Evolutionary conservation across 2,113 vertebrate species (phyloP).

Genomic region (Ancistrus triradiatus): DNA sequence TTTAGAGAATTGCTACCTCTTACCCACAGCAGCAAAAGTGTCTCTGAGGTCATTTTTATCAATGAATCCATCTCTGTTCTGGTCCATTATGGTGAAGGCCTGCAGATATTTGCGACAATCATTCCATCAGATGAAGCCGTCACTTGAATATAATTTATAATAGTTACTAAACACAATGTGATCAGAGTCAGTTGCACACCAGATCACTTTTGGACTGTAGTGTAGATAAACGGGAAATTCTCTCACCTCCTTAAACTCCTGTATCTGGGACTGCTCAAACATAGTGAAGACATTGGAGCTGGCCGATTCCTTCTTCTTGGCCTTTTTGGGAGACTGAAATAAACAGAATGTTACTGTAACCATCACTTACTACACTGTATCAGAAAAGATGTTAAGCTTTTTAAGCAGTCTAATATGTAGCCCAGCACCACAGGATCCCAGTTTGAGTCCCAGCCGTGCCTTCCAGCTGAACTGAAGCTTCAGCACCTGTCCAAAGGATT

Average conservation of each 20-base stretch:
- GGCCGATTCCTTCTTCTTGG: slow-evolving; percentile 77
- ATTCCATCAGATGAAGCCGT: too few relatives aligned
- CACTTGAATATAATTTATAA: too few relatives aligned
- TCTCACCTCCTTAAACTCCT: slow-evolving; percentile 87
- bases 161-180: too few relatives aligned
- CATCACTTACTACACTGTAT: too few relatives aligned
- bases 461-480: too few relatives aligned
- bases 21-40: slow-evolving; percentile 76
- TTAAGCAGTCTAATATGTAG: too few relatives aligned
- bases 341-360: not conserved
- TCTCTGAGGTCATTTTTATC: slow-evolving; percentile 85
- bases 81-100: slow-evolving; percentile 93
- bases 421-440: not conserved
- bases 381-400: too few relatives aligned
- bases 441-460: not conserved
- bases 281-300: slow-evolving; percentile 88
- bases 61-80: slow-evolving; percentile 87
- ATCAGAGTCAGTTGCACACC: too few relatives aligned
- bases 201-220: too few relatives aligned
- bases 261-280: slow-evolving; percentile 91
- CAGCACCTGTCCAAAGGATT: too few relatives aligned
- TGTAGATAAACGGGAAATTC: too few relatives aligned
- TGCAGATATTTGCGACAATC: slow-evolving; percentile 47
- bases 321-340: slow-evolving; percentile 78
- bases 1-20: too few relatives aligned